A percentile compares a stretch with the other conserved stretches of the same genome.
phyloP scores from a whole-genome alignment of 2,113 vertebrate genomes.

The Hemicordylus capensis region DNA sequence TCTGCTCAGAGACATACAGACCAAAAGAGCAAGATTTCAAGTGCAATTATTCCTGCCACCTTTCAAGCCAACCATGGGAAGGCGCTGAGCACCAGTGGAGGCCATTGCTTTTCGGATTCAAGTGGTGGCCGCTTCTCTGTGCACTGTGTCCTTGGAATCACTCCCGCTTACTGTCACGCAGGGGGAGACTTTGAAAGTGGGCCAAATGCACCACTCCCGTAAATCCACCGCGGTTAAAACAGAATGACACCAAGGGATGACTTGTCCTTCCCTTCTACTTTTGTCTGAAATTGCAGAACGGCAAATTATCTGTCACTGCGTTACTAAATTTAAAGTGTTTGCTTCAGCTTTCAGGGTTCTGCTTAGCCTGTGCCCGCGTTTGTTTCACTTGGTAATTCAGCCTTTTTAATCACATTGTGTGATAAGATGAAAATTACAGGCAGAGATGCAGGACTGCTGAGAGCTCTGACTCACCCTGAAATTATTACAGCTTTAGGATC shows the following conservation, averaged over 20 bases:
- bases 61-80: constrained; percentile 30
- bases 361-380: constrained; percentile 32
- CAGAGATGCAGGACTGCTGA: constrained; percentile 49
- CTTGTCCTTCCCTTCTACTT: constrained; percentile 47
- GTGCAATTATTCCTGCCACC: constrained; percentile 27
- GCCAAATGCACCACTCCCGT: constrained; percentile 43
- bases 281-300: constrained; percentile 9
- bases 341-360: constrained; percentile 29
- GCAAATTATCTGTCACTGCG: constrained; percentile 44
- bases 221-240: constrained; percentile 43
- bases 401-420: constrained; percentile 37
- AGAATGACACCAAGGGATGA: constrained; percentile 41
- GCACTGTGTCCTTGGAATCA: constrained; percentile 48
- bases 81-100: not conserved
- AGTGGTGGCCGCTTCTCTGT: not conserved
- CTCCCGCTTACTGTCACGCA: not conserved
- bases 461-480: constrained; percentile 63
- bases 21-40: constrained; percentile 4
- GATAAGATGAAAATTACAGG: constrained; percentile 51
- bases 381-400: constrained; percentile 46
- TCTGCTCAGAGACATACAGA: not conserved
- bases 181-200: constrained; percentile 40
- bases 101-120: not conserved
- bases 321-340: constrained; percentile 49
- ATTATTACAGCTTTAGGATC: constrained; percentile 42